These are phyloP conservation scores for Himalopsyche japonica DNA, from an alignment of 2,888 invertebrate species.

Conservation along the genomic window DNA sequence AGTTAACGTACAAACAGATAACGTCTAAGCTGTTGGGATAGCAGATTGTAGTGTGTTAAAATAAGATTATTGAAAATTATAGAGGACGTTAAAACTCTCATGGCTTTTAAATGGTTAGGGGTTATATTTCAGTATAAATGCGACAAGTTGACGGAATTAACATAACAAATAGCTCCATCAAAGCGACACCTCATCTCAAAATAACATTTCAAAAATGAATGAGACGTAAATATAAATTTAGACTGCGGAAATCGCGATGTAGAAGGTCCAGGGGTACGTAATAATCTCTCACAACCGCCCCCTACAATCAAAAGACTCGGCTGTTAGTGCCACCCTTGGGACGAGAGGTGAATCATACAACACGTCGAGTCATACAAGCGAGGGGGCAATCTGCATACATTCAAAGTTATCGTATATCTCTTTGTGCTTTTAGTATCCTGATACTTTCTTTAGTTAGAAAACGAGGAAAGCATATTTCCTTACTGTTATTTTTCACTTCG, in stretches of 20 bases:
- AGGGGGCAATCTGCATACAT: conserved; percentile 30
- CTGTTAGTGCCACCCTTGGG: conserved; percentile 20
- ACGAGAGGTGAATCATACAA: conserved; percentile 11
- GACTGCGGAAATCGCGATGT: conserved; percentile 28
- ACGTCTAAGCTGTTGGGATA: too few species aligned
- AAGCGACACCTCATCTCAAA: conserved; percentile 8
- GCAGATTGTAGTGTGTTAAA: too few species aligned
- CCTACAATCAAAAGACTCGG: conserved; percentile 29
- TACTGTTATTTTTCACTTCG: too few species aligned
- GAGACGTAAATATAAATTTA: conserved; percentile 34
- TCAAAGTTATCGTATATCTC: neutral
- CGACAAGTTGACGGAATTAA: neutral
- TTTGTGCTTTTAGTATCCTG: neutral
- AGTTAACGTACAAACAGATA: too few species aligned
- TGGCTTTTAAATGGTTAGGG: neutral
- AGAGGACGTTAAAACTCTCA: too few species aligned
- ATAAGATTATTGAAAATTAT: too few species aligned
- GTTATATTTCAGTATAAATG: neutral
- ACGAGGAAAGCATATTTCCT: neutral
- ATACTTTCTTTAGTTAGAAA: neutral
- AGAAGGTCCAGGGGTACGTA: conserved; percentile 19
- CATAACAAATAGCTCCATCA: neutral
- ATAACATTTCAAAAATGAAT: conserved; percentile 24
- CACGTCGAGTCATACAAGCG: neutral
- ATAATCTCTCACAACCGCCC: conserved; percentile 23